A percentile compares a stretch with the other conserved stretches of the same genome.
phyloP scores from a whole-genome alignment of 2,888 invertebrate genomes.

The Deroplatys truncata region DNA sequence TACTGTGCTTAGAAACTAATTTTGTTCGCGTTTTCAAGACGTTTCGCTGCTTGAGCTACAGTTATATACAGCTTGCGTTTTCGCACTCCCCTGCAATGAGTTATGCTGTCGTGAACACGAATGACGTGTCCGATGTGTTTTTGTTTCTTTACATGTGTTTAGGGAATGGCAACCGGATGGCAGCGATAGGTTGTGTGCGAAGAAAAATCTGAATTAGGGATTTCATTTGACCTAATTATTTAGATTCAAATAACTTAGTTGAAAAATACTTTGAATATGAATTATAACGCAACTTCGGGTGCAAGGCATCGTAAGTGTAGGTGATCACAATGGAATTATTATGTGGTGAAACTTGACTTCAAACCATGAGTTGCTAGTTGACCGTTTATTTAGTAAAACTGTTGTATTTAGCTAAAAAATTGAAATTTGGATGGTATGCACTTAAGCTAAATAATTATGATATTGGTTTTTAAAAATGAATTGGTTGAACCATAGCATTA shows the following conservation, averaged over 20 bases:
- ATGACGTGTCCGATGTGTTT: neutral
- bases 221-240: neutral
- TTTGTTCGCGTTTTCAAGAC: neutral
- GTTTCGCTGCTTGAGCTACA: neutral
- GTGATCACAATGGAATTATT: conserved; percentile 29
- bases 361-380: neutral
- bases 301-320: conserved; percentile 34
- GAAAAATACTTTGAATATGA: conserved; percentile 23
- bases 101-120: neutral
- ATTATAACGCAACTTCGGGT: conserved; percentile 32
- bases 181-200: neutral
- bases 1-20: neutral
- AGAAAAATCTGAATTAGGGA: neutral
- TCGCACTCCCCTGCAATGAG: neutral
- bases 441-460: neutral
- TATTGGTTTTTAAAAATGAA: neutral
- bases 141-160: neutral
- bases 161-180: neutral
- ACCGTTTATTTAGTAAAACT: neutral
- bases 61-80: neutral
- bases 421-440: neutral
- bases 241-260: neutral
- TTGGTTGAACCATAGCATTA: neutral
- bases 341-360: conserved; percentile 26
- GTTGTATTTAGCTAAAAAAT: neutral